These are phyloP conservation scores for Dicycla oo DNA, from an alignment of 2,888 invertebrate species.

Conservation along the genomic window DNA sequence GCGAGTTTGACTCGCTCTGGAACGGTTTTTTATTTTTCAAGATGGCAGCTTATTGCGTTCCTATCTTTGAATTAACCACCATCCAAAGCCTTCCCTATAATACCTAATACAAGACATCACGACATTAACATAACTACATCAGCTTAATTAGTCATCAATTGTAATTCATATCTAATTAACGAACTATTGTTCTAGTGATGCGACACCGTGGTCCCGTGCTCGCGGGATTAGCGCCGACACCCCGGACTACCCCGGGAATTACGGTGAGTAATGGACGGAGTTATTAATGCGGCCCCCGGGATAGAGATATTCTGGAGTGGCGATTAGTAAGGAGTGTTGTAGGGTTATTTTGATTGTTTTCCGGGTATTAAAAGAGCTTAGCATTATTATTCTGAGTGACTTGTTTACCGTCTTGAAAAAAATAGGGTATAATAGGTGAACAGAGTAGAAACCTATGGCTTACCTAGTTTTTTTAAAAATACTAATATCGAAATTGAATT, in stretches of 20 bases:
- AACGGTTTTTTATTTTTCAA: neutral
- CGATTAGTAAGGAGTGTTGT: slow-evolving; percentile 63
- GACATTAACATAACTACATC: slow-evolving; percentile 32
- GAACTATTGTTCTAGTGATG: slow-evolving; percentile 69
- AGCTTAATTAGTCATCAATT: slow-evolving; percentile 61
- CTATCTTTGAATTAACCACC: neutral
- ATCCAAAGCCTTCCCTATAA: neutral
- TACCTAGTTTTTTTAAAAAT: no score
- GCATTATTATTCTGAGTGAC: no score
- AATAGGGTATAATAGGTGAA: no score
- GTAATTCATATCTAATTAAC: slow-evolving; percentile 65
- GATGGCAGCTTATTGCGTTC: neutral
- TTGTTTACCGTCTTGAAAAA: no score
- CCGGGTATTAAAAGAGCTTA: slow-evolving; percentile 1
- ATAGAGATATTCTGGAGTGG: slow-evolving; percentile 57
- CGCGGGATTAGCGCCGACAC: slow-evolving; percentile 70
- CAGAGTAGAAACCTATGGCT: no score
- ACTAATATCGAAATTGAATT: no score
- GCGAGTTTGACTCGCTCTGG: no score
- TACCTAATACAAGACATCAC: slow-evolving; percentile 31
- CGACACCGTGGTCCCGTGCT: slow-evolving; percentile 64
- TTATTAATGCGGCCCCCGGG: slow-evolving; percentile 65
- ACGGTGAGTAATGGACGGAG: slow-evolving; percentile 74
- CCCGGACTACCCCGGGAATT: slow-evolving; percentile 69
- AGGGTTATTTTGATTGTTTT: slow-evolving; percentile 41